Evolutionary conservation across 2,113 vertebrate species (phyloP), one percentile per base, ranked within the genome.

Genomic region (Marcusenius ussheri): DNA sequence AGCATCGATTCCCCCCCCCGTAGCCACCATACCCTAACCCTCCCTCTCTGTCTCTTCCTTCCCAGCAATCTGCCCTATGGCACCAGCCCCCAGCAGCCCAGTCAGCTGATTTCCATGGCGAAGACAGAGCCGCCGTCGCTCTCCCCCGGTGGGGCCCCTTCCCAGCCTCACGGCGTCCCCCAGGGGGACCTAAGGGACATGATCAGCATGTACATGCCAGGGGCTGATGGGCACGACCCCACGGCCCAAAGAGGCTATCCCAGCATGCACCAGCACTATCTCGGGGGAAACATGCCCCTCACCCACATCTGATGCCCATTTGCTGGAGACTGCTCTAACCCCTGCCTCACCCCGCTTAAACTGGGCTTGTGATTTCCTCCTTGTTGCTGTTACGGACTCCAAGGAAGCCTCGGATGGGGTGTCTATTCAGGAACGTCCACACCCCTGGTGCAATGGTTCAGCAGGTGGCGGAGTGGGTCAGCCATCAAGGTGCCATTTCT

Each of bases 171-270:
- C 0, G 90, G 91, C 53, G 51, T 90, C 24, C 80, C 92, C 35
- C 92, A 93, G 1, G 92, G 92, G 0, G 93, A 93, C 50, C 91
- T 94, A 62, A 91, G 92, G 19, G 94, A 94, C 83, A 92, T 93
- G 92, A 91, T 95, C 87, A 93, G 90, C 49, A 90, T 93, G 91
- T 93, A 93, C 24, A 91, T 94, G 84, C 94, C 93, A 8, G 91
- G 90, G 24, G 90, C 91, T 17, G 93, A 94, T 0, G 77, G 66
- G 11, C 53, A 50, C 42, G 94, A 95, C 70, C 90, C 92, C 0
- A 91, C 93, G 10, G 93, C 92, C 1, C 94, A 95, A 91, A 94
- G 93, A 42, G 93, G 93, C 39, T 95, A 93, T 90, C 92, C 94
- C 50, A 91, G 93, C 0, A 90, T 92, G 89, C 93, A 93, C 87